phyloP scores from a whole-genome alignment of 2,888 invertebrate species.

The Macrophya annulata region DNA sequence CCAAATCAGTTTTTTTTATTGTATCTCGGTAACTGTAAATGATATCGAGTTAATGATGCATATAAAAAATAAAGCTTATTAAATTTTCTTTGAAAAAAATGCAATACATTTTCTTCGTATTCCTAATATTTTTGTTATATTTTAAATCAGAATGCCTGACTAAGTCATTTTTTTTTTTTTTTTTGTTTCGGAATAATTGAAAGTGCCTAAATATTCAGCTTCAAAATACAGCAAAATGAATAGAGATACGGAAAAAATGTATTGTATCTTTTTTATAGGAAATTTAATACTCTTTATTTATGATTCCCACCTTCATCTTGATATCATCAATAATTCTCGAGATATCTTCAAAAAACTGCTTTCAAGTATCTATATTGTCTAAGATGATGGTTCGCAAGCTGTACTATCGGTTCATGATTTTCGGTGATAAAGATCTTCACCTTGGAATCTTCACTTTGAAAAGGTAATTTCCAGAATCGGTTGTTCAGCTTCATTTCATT shows the following conservation, averaged over 20 bases:
- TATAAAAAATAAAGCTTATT: background rate
- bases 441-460: too few relatives aligned
- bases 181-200: too few relatives aligned
- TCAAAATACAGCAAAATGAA: background rate
- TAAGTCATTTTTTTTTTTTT: background rate
- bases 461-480: background rate
- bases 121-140: background rate
- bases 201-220: background rate
- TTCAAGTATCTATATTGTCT: background rate
- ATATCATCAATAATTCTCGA: background rate
- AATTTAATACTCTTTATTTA: background rate
- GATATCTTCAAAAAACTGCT: background rate
- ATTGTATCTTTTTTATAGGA: background rate
- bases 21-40: background rate
- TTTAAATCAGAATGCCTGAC: background rate
- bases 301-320: background rate
- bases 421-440: too few relatives aligned
- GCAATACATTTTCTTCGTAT: background rate
- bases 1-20: background rate
- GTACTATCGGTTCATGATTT: too few relatives aligned
- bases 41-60: background rate
- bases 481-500: background rate
- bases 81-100: background rate
- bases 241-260: background rate
- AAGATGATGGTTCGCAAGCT: too few relatives aligned